Percentiles rank a stretch among this genome's conserved stretches.
These are phyloP conservation scores for Phataginus tetradactyla DNA, from an alignment of 2,797 vertebrate species.

Conservation along the genomic window DNA sequence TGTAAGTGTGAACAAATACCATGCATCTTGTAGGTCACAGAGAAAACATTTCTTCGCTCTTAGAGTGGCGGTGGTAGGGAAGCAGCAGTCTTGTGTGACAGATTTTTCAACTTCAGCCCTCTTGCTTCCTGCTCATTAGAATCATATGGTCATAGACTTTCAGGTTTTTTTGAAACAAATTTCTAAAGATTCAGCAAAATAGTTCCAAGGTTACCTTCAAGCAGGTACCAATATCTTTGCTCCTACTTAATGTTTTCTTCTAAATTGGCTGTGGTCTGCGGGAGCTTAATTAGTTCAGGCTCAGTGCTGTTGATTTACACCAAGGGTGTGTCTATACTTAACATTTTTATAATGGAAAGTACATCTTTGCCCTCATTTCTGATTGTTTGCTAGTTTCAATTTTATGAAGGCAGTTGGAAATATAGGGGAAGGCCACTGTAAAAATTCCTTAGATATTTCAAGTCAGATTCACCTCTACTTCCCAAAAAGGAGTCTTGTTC, in stretches of 20 bases:
- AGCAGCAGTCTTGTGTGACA: not conserved
- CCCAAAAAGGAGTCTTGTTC: slow-evolving; percentile 1
- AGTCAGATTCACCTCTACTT: slow-evolving; percentile 28
- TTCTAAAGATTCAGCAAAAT: slow-evolving; percentile 43
- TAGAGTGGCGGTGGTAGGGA: not conserved
- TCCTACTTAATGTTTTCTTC: slow-evolving; percentile 5
- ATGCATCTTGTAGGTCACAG: not conserved
- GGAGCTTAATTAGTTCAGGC: slow-evolving; percentile 58
- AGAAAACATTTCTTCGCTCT: not conserved
- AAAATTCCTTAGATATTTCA: slow-evolving; percentile 58
- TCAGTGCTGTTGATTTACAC: slow-evolving; percentile 52
- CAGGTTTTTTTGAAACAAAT: not conserved
- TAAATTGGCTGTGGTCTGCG: not conserved
- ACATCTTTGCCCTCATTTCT: slow-evolving; percentile 15
- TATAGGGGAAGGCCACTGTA: slow-evolving; percentile 12
- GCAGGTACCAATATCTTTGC: not conserved
- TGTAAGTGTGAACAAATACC: not conserved
- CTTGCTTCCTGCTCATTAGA: slow-evolving; percentile 15
- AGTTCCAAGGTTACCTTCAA: slow-evolving; percentile 51
- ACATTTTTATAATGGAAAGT: slow-evolving; percentile 50
- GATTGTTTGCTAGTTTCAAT: slow-evolving; percentile 54
- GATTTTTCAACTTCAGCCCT: not conserved
- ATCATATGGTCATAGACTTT: slow-evolving; percentile 25
- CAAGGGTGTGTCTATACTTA: slow-evolving; percentile 49
- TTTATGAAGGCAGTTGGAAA: slow-evolving; percentile 53